Conservation (phyloP, 2,113 vertebrate genomes). For the Brienomyrus longianalis region DNA sequence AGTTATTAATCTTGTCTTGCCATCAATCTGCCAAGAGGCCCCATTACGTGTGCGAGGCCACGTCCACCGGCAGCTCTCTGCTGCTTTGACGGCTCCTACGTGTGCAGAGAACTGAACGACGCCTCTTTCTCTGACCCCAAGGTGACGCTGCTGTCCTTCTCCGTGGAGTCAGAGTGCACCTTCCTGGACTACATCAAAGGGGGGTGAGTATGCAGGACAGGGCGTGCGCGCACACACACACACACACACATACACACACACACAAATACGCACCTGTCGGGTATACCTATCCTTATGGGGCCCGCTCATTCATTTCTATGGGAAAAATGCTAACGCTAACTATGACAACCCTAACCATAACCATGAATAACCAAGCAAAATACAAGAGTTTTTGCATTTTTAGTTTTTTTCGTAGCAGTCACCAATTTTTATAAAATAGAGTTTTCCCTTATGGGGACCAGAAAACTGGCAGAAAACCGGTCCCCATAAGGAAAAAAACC, state of each 20-base stretch:
- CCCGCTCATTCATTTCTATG: too few relatives aligned
- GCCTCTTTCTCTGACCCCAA: conserved; percentile 42
- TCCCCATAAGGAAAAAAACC: too few relatives aligned
- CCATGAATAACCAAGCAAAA: too few relatives aligned
- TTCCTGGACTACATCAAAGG: conserved; percentile 95
- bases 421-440: too few relatives aligned
- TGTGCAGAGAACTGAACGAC: not conserved
- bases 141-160: conserved; percentile 87
- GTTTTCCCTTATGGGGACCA: too few relatives aligned
- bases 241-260: not conserved
- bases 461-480: too few relatives aligned
- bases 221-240: not conserved
- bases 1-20: not conserved
- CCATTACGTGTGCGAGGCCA: not conserved
- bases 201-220: conserved; percentile 67
- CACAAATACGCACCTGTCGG: too few relatives aligned
- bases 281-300: too few relatives aligned
- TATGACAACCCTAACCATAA: too few relatives aligned
- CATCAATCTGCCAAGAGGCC: not conserved
- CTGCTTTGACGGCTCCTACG: not conserved
- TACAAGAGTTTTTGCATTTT: too few relatives aligned
- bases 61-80: not conserved
- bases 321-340: too few relatives aligned
- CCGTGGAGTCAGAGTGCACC: conserved; percentile 83
- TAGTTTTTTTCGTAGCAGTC: too few relatives aligned